Evolutionary conservation across 2,888 invertebrate species (phyloP).

Genomic region (Dorcus hopei): DNA sequence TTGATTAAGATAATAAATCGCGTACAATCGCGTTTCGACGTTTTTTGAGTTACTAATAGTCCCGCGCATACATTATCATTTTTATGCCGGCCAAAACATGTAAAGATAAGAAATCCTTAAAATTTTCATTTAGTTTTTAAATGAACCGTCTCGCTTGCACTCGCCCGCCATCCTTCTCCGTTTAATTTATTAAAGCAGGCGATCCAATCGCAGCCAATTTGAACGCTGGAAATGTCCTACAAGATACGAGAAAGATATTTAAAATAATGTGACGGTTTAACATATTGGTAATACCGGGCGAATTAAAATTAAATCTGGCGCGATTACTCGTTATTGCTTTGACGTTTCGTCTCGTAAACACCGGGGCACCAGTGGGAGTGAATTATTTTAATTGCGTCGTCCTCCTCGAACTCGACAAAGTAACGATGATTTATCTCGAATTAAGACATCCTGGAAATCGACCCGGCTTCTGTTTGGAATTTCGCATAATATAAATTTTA

Average conservation of each 20-base stretch:
- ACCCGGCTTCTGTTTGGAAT: not conserved
- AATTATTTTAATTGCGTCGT: not conserved
- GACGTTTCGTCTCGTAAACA: not conserved
- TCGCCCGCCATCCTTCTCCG: not conserved
- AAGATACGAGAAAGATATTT: conserved; percentile 2
- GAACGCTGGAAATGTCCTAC: conserved; percentile 2
- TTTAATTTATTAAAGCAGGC: conserved; percentile 1
- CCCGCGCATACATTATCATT: conserved; percentile 1
- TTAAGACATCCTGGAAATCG: not conserved
- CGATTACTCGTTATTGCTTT: not conserved
- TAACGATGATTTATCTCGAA: too few relatives aligned
- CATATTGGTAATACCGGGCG: not conserved
- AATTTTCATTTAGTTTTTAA: conserved; percentile 1
- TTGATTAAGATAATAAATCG: conserved; percentile 8
- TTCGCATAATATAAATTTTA: not conserved
- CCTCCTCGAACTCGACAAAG: too few relatives aligned
- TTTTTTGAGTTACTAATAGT: conserved; percentile 3
- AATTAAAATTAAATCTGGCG: not conserved
- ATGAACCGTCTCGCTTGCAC: not conserved
- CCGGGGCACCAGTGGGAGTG: not conserved
- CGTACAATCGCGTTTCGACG: conserved; percentile 4
- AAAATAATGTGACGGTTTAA: conserved; percentile 1
- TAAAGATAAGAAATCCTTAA: conserved; percentile 1
- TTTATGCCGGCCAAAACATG: conserved; percentile 1
- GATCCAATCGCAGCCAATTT: not conserved